Evolutionary conservation across 2,888 invertebrate species (phyloP).

Genomic region (Lomographa bimaculata): DNA sequence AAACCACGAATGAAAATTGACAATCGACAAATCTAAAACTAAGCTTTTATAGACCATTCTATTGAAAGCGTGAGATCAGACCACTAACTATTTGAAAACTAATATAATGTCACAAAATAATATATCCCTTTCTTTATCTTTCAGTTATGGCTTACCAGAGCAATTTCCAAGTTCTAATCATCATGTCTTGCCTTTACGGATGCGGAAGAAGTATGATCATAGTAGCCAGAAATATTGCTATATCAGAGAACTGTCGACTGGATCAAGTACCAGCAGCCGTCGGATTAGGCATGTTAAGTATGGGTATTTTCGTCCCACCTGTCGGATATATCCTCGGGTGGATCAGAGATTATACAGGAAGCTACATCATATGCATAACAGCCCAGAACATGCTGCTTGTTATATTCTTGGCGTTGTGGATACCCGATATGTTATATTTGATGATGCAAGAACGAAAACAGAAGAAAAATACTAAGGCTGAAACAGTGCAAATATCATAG

Average conservation of each 20-base stretch:
- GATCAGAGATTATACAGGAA: slow-evolving; percentile 86
- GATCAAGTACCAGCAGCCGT: slow-evolving; percentile 87
- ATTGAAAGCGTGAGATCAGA: too few relatives aligned
- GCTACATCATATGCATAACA: slow-evolving; percentile 85
- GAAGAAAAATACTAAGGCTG: slow-evolving; percentile 35
- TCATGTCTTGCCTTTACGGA: slow-evolving; percentile 85
- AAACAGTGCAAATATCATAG: slow-evolving; percentile 47
- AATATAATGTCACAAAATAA: neutral
- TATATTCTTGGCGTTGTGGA: slow-evolving; percentile 82
- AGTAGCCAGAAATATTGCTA: slow-evolving; percentile 88
- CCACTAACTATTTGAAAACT: too few relatives aligned
- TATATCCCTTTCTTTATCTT: slow-evolving; percentile 45
- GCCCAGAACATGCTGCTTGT: slow-evolving; percentile 83
- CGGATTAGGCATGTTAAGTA: slow-evolving; percentile 88
- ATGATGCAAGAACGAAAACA: slow-evolving; percentile 52
- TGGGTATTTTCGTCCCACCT: slow-evolving; percentile 87
- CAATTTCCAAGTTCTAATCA: slow-evolving; percentile 74
- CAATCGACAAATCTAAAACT: too few relatives aligned
- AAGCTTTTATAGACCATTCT: too few relatives aligned
- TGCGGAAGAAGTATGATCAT: slow-evolving; percentile 88
- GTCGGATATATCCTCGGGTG: slow-evolving; percentile 86
- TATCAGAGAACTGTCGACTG: slow-evolving; percentile 85
- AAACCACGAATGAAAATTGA: too few relatives aligned
- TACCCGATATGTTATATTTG: slow-evolving; percentile 80
- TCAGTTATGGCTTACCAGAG: slow-evolving; percentile 85